Percentiles rank a stretch among this genome's conserved stretches.
Conservation (phyloP, 1,140 invertebrate species). For the Sarcophaga peregrina region DNA sequence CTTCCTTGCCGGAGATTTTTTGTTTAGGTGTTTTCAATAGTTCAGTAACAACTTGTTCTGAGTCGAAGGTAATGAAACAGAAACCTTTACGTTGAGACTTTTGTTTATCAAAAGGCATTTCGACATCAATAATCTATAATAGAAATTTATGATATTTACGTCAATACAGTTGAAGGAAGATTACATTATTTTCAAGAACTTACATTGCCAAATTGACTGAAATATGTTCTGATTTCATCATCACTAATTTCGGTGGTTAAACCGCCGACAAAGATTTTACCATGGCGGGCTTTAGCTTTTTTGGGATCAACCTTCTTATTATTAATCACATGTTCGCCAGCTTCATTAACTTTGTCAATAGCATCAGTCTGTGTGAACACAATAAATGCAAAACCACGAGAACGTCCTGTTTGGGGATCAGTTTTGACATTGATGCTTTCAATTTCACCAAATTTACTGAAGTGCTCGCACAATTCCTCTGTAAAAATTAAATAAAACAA, state of each 20-base stretch:
- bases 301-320: conserved; percentile 95
- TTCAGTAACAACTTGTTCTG: conserved; percentile 91
- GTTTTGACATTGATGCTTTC: conserved; percentile 95
- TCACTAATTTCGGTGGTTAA: conserved; percentile 89
- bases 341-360: conserved; percentile 89
- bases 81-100: conserved; percentile 96
- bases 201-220: conserved; percentile 89
- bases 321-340: conserved; percentile 90
- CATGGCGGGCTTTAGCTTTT: conserved; percentile 91
- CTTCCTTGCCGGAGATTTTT: conserved; percentile 91
- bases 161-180: background rate
- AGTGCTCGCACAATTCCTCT: conserved; percentile 94
- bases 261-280: conserved; percentile 96
- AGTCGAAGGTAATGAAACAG: conserved; percentile 95
- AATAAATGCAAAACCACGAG: conserved; percentile 94
- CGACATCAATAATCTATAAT: conserved; percentile 87
- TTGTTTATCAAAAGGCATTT: conserved; percentile 95
- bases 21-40: conserved; percentile 91
- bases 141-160: background rate
- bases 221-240: conserved; percentile 92
- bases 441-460: conserved; percentile 89
- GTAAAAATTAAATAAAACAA: conserved; percentile 66
- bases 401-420: conserved; percentile 88
- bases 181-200: conserved; percentile 62
- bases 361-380: conserved; percentile 90